phyloP scores from a whole-genome alignment of 2,797 vertebrate species.

The Liasis olivaceus region DNA sequence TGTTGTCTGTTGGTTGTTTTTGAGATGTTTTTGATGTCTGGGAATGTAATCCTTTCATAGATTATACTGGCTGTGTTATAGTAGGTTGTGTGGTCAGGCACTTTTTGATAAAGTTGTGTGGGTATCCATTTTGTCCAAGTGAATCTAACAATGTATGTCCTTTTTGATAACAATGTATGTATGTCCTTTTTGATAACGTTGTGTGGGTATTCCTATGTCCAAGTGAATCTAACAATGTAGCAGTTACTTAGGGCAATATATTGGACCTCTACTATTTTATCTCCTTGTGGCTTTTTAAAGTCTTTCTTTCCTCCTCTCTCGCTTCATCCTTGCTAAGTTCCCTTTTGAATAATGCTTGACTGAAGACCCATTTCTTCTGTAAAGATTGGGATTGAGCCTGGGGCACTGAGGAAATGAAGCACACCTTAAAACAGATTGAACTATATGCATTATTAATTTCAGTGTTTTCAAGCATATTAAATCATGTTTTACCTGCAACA shows the following conservation, averaged over 20 bases:
- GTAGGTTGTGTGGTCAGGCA: too few relatives aligned
- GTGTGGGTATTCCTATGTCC: background rate
- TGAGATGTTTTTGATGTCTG: too few relatives aligned
- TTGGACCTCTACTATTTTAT: background rate
- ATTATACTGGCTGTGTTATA: too few relatives aligned
- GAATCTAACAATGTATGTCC: background rate
- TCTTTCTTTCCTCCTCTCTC: background rate
- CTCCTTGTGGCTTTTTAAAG: background rate
- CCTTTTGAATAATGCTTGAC: background rate
- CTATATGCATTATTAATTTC: constrained; percentile 62
- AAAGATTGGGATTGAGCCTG: constrained; percentile 12
- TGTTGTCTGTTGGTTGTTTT: too few relatives aligned
- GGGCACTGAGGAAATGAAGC: constrained; percentile 37
- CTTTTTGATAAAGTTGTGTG: too few relatives aligned
- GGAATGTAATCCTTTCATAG: too few relatives aligned
- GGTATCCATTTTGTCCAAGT: background rate
- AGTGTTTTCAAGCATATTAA: constrained; percentile 57
- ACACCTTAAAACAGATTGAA: constrained; percentile 56
- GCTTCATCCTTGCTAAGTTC: background rate
- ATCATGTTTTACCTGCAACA: constrained; percentile 58
- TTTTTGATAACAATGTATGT: too few relatives aligned
- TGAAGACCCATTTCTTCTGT: background rate
- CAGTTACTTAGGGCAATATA: background rate
- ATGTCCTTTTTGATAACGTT: too few relatives aligned
- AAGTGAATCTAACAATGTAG: background rate